These are phyloP conservation scores for Propithecus perrieri DNA, from an alignment of 2,797 vertebrate genomes.

Conservation along the genomic window DNA sequence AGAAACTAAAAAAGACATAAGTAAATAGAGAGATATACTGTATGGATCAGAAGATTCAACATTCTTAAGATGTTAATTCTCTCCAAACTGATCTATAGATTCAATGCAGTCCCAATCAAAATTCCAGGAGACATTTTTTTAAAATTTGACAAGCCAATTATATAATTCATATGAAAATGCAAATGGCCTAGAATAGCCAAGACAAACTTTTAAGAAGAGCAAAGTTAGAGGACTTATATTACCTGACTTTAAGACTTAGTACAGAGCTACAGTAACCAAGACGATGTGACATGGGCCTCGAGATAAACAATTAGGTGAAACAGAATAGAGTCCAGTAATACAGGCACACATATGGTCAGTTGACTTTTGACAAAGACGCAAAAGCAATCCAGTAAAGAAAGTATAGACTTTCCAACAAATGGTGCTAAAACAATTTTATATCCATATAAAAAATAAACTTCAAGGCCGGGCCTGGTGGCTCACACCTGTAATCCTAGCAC, in stretches of 20 bases:
- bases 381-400: neutral
- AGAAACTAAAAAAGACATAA: neutral
- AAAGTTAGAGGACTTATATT: neutral
- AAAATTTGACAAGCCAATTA: neutral
- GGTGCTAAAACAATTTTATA: neutral
- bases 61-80: neutral
- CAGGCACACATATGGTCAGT: neutral
- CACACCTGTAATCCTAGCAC: too few relatives aligned
- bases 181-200: constrained; percentile 9
- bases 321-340: neutral
- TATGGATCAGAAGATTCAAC: neutral
- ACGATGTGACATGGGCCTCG: neutral
- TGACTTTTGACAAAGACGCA: neutral
- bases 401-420: neutral
- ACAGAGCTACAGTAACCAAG: neutral
- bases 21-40: neutral
- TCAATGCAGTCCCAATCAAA: neutral
- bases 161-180: neutral
- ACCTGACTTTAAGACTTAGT: neutral
- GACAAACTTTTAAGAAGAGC: constrained; percentile 6
- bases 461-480: neutral
- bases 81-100: neutral
- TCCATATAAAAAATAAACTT: neutral
- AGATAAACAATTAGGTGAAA: neutral
- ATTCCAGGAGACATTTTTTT: neutral